phyloP scores from a whole-genome alignment of 1,140 invertebrate species.

The Cydia fagiglandana region DNA sequence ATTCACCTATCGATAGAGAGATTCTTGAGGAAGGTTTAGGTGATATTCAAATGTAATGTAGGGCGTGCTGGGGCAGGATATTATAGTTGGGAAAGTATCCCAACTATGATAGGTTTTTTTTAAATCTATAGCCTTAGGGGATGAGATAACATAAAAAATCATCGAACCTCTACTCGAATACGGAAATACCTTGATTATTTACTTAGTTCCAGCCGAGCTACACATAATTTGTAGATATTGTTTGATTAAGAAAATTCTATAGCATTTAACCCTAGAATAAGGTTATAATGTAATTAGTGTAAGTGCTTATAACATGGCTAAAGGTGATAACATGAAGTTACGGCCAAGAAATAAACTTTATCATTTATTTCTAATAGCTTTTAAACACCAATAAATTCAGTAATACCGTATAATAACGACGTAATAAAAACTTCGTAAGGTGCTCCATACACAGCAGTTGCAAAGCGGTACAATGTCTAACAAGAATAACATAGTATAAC shows the following conservation, averaged over 20 bases:
- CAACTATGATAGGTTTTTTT: too few relatives aligned
- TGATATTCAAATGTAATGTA: too few relatives aligned
- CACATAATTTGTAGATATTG: background rate
- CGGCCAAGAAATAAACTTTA: background rate
- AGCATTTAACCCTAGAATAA: background rate
- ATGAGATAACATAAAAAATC: too few relatives aligned
- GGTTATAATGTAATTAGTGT: background rate
- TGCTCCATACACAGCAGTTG: background rate
- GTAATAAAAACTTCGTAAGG: background rate
- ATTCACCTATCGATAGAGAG: too few relatives aligned
- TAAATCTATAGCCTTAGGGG: too few relatives aligned
- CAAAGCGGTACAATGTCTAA: background rate
- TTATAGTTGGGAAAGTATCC: too few relatives aligned
- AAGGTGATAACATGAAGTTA: background rate
- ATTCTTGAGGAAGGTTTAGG: too few relatives aligned
- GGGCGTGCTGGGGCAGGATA: too few relatives aligned
- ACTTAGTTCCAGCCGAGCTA: too few relatives aligned
- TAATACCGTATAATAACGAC: background rate
- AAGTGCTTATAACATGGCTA: slow-evolving; percentile 7
- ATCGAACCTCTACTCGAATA: too few relatives aligned
- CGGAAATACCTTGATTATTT: too few relatives aligned
- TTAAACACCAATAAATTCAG: background rate
- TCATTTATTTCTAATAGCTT: background rate
- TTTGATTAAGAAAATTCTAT: background rate
- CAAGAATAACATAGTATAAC: too few relatives aligned